These are phyloP conservation scores for Corydoras maculifer DNA, from an alignment of 2,113 vertebrate genomes.

Conservation along the genomic window DNA sequence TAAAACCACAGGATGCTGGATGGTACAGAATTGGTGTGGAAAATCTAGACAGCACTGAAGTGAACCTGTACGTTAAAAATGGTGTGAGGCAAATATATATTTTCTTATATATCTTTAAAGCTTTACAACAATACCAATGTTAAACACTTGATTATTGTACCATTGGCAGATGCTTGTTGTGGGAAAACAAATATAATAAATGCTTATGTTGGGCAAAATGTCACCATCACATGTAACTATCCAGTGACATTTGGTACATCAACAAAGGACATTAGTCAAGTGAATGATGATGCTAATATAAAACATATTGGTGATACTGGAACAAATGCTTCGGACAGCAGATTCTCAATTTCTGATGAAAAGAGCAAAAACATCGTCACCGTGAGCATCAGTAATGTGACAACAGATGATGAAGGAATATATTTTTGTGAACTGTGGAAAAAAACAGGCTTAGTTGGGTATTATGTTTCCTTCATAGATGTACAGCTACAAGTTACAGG, in stretches of 20 bases:
- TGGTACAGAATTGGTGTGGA: constrained; percentile 20
- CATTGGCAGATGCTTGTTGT: constrained; percentile 23
- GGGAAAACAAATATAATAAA: background rate
- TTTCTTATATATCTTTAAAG: no score
- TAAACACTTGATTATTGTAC: background rate
- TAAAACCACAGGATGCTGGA: constrained; percentile 17
- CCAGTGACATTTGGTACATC: background rate
- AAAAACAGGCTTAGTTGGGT: rapidly evolving
- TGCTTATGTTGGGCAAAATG: background rate
- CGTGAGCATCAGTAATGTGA: constrained; percentile 13
- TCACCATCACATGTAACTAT: constrained; percentile 5
- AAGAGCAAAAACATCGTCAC: background rate
- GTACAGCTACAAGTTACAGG: constrained; percentile 9
- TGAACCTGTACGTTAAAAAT: background rate
- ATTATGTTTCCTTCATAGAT: background rate
- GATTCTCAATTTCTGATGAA: constrained; percentile 11
- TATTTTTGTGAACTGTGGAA: background rate
- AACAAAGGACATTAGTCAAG: background rate
- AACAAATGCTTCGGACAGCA: background rate
- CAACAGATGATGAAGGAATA: background rate
- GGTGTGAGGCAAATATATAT: background rate
- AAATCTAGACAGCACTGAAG: background rate
- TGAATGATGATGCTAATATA: background rate
- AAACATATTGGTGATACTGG: rapidly evolving
- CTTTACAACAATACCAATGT: background rate